Evolutionary conservation across 1,140 invertebrate genomes (phyloP), one percentile per base, ranked within the genome.

Genomic region (Copidosoma floridanum): DNA sequence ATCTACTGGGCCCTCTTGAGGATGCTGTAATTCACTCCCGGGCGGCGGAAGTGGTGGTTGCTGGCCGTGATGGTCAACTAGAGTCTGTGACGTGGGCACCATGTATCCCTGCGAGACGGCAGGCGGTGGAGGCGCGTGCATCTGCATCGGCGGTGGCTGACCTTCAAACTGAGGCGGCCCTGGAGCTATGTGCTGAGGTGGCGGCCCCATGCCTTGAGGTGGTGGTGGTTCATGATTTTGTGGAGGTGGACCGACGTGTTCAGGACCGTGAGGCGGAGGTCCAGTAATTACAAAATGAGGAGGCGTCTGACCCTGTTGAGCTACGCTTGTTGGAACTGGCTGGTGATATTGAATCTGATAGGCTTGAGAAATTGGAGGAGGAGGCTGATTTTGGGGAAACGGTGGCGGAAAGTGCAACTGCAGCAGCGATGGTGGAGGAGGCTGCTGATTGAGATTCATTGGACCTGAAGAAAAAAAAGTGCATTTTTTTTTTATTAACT

Each of bases 331-430:
- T 23, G 72, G 71, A 5, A 77, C 67, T 44, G 59, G 59, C 16
- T 76, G 76, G 41, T 79, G 77, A 40, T 78, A 79, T 20, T 80
- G 77, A 54, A 80, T 79, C 55, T 80, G 79, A 40, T 81, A 80
- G 12, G 79, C 78, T 43, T 78, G 79, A 0, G 77, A 75, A 27
- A 79, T 73, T 0, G 77, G 76, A 11, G 77, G 78, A 0, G 77
- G 77, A 21, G 78, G 77, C 57, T 79, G 78, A 67, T 79, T 79
- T 3, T 74, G 76, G 0, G 78, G 73, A 18, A 79, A 79, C 2
- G 77, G 78, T 0, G 77, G 77, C 5, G 78, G 77, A 50, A 79
- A 79, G 35, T 79, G 77, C 11, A 79, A 61, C 50, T 80, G 77
- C 1, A 79, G 55, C 10, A 80, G 56, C 0, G 78, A 72, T 1